These are phyloP conservation scores for Sebastes nivosus DNA, from an alignment of 2,797 vertebrate genomes.

Conservation along the genomic window DNA sequence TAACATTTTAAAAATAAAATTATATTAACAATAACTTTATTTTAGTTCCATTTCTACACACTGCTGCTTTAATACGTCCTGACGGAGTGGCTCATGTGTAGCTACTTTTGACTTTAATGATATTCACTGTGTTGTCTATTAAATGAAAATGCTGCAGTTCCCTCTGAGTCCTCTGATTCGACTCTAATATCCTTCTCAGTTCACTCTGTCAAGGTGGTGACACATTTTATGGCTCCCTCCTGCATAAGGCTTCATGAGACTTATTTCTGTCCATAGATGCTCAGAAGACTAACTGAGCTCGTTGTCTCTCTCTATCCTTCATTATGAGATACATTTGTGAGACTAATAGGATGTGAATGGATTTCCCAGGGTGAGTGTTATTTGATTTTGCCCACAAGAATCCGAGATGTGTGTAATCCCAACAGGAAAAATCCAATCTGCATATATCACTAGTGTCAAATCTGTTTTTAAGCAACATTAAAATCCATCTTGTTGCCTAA, in stretches of 20 bases:
- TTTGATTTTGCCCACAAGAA: neutral
- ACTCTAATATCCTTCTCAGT: neutral
- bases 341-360: neutral
- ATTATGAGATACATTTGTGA: neutral
- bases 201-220: neutral
- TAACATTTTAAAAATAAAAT: too few relatives aligned
- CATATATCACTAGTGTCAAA: neutral
- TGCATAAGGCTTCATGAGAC: neutral
- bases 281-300: neutral
- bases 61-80: neutral
- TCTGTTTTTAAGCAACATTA: neutral
- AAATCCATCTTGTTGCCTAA: neutral
- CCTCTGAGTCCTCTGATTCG: neutral
- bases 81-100: neutral
- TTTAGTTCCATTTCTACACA: neutral
- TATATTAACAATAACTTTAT: too few relatives aligned
- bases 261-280: neutral
- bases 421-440: neutral
- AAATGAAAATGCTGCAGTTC: neutral
- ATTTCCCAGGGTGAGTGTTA: neutral
- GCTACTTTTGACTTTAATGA: neutral
- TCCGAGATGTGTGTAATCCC: neutral
- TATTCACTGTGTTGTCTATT: neutral
- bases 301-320: neutral
- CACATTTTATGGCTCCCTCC: neutral